These are phyloP conservation scores for Amphipoea oculea DNA, from an alignment of 2,888 invertebrate species.

Conservation along the genomic window DNA sequence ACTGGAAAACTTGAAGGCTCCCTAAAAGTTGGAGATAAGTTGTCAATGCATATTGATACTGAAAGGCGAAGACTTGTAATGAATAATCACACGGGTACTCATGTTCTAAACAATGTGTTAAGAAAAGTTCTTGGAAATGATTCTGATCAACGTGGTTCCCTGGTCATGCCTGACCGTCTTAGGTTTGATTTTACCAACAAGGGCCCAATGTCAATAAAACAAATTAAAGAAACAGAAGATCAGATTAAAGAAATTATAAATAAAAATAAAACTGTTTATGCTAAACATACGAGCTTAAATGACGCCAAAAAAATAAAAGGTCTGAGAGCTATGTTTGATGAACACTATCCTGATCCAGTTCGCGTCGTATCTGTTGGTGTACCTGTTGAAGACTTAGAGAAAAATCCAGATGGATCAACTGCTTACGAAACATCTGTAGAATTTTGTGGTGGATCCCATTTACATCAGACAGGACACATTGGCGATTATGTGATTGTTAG, in stretches of 20 bases:
- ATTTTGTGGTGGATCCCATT: conserved; percentile 99
- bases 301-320: conserved; percentile 98
- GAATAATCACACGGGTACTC: conserved; percentile 99
- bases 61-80: conserved; percentile 97
- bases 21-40: conserved; percentile 95
- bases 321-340: conserved; percentile 99
- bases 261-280: conserved; percentile 95
- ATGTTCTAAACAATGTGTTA: conserved; percentile 98
- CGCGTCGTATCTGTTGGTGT: conserved; percentile 98
- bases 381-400: conserved; percentile 96
- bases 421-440: conserved; percentile 98
- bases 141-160: conserved; percentile 98
- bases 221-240: conserved; percentile 96
- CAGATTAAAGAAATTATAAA: conserved; percentile 94
- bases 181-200: conserved; percentile 99
- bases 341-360: conserved; percentile 99
- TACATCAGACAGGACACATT: conserved; percentile 97
- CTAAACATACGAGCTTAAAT: conserved; percentile 95
- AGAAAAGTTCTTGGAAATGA: conserved; percentile 97
- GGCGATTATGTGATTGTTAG: conserved; percentile 98
- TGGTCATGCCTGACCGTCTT: conserved; percentile 99
- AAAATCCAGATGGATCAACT: conserved; percentile 94
- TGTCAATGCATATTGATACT: conserved; percentile 95
- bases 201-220: conserved; percentile 96
- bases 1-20: conserved; percentile 96